Percentiles rank a stretch among this genome's conserved stretches.
These are phyloP conservation scores for Eupeodes latifasciatus DNA, from an alignment of 2,888 invertebrate genomes.

Conservation along the genomic window DNA sequence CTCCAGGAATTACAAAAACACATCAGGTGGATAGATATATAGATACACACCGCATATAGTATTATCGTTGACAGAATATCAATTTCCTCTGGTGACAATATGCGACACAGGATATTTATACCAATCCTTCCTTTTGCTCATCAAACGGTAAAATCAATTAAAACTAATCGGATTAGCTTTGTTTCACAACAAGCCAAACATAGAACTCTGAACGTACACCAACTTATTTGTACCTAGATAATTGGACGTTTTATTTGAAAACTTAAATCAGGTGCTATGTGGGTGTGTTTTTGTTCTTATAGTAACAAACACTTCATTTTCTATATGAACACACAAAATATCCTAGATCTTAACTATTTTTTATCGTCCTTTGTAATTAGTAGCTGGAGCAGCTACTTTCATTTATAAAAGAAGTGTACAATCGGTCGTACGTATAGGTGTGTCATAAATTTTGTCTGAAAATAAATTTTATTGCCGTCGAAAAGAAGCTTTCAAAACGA, in stretches of 20 bases:
- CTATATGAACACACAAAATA: constrained; percentile 13
- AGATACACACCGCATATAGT: constrained; percentile 57
- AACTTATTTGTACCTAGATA: not conserved
- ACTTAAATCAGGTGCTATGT: not conserved
- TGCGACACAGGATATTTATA: constrained; percentile 54
- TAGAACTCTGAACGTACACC: not conserved
- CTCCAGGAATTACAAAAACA: constrained; percentile 24
- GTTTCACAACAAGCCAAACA: constrained; percentile 53
- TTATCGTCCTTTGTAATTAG: constrained; percentile 58
- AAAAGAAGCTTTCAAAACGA: constrained; percentile 63
- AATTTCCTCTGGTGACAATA: constrained; percentile 68
- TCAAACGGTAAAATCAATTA: constrained; percentile 71
- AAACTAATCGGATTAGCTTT: constrained; percentile 73
- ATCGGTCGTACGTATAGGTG: constrained; percentile 28
- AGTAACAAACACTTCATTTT: not conserved
- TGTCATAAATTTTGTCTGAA: constrained; percentile 57
- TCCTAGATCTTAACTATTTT: constrained; percentile 4
- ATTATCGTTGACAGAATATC: constrained; percentile 68
- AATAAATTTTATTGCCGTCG: constrained; percentile 69
- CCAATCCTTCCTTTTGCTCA: constrained; percentile 37
- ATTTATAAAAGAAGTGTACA: not conserved
- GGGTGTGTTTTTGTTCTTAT: not conserved
- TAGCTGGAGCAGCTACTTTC: not conserved
- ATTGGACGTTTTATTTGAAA: constrained; percentile 49
- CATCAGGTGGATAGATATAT: not conserved